Percentiles rank a stretch among this genome's conserved stretches.
These are phyloP conservation scores for Teleopsis dalmanni DNA, from an alignment of 1,140 invertebrate species.

Conservation along the genomic window DNA sequence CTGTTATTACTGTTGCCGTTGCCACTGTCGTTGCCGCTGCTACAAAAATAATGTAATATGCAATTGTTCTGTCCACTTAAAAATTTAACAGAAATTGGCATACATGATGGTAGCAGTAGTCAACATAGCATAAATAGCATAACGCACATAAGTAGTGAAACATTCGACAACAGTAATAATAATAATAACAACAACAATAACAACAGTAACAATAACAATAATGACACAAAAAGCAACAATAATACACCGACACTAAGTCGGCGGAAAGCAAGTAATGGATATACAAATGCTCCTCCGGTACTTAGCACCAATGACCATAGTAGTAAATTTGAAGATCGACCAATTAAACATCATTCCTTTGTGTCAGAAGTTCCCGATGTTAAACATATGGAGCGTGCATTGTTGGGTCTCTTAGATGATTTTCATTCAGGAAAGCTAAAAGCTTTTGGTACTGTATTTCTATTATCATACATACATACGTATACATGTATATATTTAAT, in stretches of 20 bases:
- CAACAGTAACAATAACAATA: conserved; percentile 17
- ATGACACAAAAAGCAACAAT: conserved; percentile 16
- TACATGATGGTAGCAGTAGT: conserved; percentile 20
- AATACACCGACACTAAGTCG: conserved; percentile 15
- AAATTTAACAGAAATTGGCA: too few relatives aligned
- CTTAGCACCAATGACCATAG: conserved; percentile 16
- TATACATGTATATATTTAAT: not conserved
- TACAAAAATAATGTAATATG: too few relatives aligned
- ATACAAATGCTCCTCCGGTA: conserved; percentile 6
- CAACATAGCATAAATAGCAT: conserved; percentile 33
- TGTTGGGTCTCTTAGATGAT: conserved; percentile 80
- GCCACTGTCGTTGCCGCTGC: too few relatives aligned
- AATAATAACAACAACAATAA: not conserved
- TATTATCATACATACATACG: not conserved
- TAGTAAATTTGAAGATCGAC: conserved; percentile 43
- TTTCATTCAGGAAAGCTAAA: conserved; percentile 90
- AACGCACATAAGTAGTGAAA: conserved; percentile 35
- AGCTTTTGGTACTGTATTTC: conserved; percentile 66
- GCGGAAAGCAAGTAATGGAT: conserved; percentile 11
- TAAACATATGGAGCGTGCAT: conserved; percentile 85
- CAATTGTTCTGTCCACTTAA: too few relatives aligned
- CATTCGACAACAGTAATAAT: conserved; percentile 14
- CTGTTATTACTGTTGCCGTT: too few relatives aligned
- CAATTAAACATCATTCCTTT: conserved; percentile 74
- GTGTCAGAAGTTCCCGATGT: conserved; percentile 90